Evolutionary conservation across 2,113 vertebrate genomes (phyloP), one percentile per base, ranked within the genome.

Genomic region (Rhinopomastus cyanomelas): DNA sequence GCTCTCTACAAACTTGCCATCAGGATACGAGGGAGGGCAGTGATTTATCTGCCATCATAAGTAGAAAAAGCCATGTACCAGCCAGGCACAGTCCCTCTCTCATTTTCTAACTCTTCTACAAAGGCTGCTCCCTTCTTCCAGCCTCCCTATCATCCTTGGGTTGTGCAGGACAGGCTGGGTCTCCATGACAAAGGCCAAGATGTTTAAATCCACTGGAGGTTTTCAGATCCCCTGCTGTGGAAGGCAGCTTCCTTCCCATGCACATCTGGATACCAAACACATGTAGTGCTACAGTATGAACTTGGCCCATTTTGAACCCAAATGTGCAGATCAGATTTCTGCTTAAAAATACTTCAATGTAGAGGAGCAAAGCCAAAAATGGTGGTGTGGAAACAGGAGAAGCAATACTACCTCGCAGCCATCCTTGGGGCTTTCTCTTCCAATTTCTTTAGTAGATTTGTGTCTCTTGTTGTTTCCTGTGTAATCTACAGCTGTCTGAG

Each of bases 401-500:
- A 92, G 72, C 61, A 82, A 26, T 32, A 10, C 23, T 67, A 44
- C 68, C 56, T 23, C 25, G 25, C 34, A 81, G 57, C 34, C 72
- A 80, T 87, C 60, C 68, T 67, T 30, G 36, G 57, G 53, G 61
- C 72, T 36, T 84, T 85, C 66, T 72, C 42, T 87, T 59, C 56
- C 19, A 18, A 62, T 87, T 71, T 77, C 64, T 66, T 34, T 39
- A 6, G 37, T 55, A 55, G 60, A 56, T 71, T 87, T 87, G 56
- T 42, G 29, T 59, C n/a, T 65, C 37, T 76, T 36, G 64, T 69
- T 59, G 36, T 65, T 85, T 67, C 34, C 21, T 87, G 44, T 64
- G 65, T 55, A 56, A 74, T 67, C 71, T 89, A 62, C 90, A 95
- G 81, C 85, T 93, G 93, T 61, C 30, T 92, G 92, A 91, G 80